Evolutionary conservation across 2,797 vertebrate species (phyloP).

Genomic region (Anolis apletophallus): DNA sequence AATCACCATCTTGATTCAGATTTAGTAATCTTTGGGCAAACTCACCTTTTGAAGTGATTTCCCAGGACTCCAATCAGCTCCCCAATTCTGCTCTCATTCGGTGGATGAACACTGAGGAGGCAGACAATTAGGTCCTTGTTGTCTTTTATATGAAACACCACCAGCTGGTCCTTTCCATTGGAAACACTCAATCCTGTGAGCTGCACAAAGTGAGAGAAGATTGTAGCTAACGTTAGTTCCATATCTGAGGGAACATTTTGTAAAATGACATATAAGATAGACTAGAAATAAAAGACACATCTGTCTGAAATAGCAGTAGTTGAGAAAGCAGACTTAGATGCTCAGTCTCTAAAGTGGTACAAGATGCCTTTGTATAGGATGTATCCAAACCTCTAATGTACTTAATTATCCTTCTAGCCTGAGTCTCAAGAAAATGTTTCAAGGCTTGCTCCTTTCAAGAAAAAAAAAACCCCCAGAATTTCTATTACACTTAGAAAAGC

Average conservation of each 20-base stretch:
- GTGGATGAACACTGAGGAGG: slow-evolving; percentile 88
- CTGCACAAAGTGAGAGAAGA: slow-evolving; percentile 72
- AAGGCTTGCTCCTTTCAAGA: background rate
- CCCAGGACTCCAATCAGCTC: slow-evolving; percentile 94
- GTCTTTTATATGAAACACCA: slow-evolving; percentile 97
- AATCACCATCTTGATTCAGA: background rate
- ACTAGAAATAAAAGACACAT: background rate
- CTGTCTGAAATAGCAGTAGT: no score
- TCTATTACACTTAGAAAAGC: background rate
- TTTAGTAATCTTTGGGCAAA: slow-evolving; percentile 6
- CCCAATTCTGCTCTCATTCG: slow-evolving; percentile 90
- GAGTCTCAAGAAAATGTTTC: background rate
- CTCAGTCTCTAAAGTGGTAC: no score
- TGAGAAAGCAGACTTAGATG: no score
- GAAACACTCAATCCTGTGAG: slow-evolving; percentile 95
- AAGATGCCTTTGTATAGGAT: no score
- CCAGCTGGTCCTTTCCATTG: slow-evolving; percentile 96
- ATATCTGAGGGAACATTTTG: background rate
- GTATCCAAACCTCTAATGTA: background rate
- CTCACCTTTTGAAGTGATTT: slow-evolving; percentile 95
- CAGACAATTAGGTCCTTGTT: slow-evolving; percentile 95
- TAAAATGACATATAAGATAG: background rate
- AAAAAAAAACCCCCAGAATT: background rate
- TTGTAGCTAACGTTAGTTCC: background rate
- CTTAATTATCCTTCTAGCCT: accelerated